These are phyloP conservation scores for Anthopleura sola DNA, from an alignment of 64 coral and sea anemone genomes.

Conservation along the genomic window DNA sequence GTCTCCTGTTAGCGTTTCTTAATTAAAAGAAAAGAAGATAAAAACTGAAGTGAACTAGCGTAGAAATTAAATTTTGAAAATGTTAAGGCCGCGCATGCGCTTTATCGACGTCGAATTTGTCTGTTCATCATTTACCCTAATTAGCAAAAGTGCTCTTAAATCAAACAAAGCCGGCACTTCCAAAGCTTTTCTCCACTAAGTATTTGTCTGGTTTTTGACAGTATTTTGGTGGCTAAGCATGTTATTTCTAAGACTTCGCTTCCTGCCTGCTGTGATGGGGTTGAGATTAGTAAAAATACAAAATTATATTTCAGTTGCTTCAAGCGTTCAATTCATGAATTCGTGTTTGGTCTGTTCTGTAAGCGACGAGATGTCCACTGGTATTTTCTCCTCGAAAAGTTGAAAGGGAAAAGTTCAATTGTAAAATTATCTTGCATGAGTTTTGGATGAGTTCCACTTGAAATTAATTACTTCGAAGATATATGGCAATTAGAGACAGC, in stretches of 20 bases:
- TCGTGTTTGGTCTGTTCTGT: too few relatives aligned
- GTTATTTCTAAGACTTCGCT: background rate
- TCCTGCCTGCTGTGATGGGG: background rate
- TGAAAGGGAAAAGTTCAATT: too few relatives aligned
- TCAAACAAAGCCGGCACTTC: background rate
- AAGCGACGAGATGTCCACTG: too few relatives aligned
- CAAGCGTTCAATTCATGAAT: too few relatives aligned
- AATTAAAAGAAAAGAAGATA: too few relatives aligned
- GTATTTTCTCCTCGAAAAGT: too few relatives aligned
- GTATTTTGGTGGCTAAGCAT: background rate
- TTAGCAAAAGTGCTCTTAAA: background rate
- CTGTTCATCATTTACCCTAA: background rate
- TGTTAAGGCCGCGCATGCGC: background rate
- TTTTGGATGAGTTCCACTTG: background rate
- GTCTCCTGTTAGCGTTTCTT: too few relatives aligned
- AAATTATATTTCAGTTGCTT: background rate
- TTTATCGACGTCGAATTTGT: background rate
- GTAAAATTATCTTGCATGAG: too few relatives aligned
- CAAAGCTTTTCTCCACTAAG: background rate
- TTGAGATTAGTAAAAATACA: background rate
- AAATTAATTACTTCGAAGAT: background rate
- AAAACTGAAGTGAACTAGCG: too few relatives aligned
- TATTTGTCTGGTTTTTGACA: background rate
- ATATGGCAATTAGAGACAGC: background rate
- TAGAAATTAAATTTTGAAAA: too few relatives aligned